A percentile compares a stretch with the other conserved stretches of the same genome.
Evolutionary conservation across 2,797 vertebrate species (phyloP).

Genomic region (Falco columbarius): DNA sequence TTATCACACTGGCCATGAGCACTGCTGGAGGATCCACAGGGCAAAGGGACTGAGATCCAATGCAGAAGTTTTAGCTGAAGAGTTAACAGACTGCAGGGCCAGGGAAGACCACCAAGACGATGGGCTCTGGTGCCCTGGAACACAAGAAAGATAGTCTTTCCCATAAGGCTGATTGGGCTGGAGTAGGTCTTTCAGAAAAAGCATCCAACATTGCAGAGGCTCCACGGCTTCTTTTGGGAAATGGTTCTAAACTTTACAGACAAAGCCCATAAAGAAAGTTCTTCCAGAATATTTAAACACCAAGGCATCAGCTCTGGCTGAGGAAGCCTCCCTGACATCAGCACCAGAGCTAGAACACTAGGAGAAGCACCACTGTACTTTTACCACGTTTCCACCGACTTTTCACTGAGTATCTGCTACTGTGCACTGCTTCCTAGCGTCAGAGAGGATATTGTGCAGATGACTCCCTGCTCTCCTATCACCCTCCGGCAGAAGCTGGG

Average conservation of each 20-base stretch:
- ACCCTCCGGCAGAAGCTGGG: accelerated
- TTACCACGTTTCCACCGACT: neutral
- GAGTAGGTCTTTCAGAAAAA: neutral
- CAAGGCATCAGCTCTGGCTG: neutral
- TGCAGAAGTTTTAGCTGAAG: neutral
- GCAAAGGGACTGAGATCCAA: neutral
- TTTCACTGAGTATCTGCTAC: neutral
- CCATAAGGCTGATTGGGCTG: neutral
- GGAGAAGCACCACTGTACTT: neutral
- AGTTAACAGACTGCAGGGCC: neutral
- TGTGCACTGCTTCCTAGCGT: neutral
- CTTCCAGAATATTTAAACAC: neutral
- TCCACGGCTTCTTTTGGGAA: neutral
- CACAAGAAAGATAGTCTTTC: neutral
- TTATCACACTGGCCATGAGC: neutral
- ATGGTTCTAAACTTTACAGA: neutral
- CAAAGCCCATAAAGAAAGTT: neutral
- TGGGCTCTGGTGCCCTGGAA: neutral
- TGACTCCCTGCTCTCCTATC: neutral
- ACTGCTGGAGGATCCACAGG: neutral
- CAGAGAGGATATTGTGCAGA: neutral
- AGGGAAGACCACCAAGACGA: neutral
- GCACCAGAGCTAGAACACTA: neutral
- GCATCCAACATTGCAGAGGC: neutral
- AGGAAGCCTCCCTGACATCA: neutral